Evolutionary conservation across 2,113 vertebrate genomes (phyloP).

Genomic region (Chaetops frenatus): DNA sequence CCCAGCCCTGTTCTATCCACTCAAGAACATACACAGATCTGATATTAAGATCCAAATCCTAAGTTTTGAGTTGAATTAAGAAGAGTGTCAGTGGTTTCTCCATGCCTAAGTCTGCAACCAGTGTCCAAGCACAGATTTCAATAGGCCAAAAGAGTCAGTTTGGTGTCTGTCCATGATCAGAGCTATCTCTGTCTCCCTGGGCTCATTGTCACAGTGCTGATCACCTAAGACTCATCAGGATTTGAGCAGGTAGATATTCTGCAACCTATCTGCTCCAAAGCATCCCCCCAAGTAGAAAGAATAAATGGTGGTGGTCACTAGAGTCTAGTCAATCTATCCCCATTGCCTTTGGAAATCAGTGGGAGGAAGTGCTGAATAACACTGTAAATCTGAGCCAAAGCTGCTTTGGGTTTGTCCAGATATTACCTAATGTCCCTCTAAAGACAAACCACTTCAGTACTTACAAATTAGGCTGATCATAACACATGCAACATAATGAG

Average conservation of each 20-base stretch:
- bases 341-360: neutral
- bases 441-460: neutral
- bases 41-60: neutral
- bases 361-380: neutral
- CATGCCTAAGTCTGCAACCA: neutral
- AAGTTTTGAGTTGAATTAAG: neutral
- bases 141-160: neutral
- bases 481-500: constrained; percentile 14
- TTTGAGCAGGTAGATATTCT: neutral
- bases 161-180: neutral
- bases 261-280: neutral
- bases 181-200: neutral
- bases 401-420: neutral
- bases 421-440: neutral
- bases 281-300: neutral
- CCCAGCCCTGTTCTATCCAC: neutral
- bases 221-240: neutral
- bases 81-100: neutral
- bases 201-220: fast-evolving
- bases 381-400: neutral
- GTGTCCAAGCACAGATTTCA: neutral
- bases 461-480: constrained; percentile 28
- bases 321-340: neutral
- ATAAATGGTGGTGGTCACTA: neutral
- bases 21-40: neutral